Evolutionary conservation across 2,888 invertebrate genomes (phyloP), one percentile per base, ranked within the genome.

Genomic region (Megamerina dolium): DNA sequence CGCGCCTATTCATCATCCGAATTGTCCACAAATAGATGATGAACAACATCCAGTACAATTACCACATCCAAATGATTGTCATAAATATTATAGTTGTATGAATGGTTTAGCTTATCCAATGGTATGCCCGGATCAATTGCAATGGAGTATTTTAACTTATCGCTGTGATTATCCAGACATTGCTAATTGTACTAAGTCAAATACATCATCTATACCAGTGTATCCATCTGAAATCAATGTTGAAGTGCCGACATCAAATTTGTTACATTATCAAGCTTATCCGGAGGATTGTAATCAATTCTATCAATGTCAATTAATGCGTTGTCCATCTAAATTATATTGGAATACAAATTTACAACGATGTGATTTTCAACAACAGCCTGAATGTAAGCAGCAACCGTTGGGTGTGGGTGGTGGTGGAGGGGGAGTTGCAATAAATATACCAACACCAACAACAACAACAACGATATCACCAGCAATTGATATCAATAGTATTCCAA

Each of bases 71-170:
- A 33, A 14, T 5, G 34, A 52, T 40, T 57, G 57, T 23, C 51
- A 46, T 5, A 64, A 63, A 45, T 68, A 64, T 30, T 66, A 58
- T 34, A 55, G 52, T 27, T 69, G 68, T 16, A 14, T 39, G 0
- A 55, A 52, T 4, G 64, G 68, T 4, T 33, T 41, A 6, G 60
- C 56, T 4, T 53, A 52, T 39, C 19, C 43, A 0, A 37, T 50
- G 30, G 46, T 49, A 13, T 69, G 69, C 30, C 63, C 64, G 1
- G 27, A 37, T 1, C 55, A 59, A 23, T 49, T 56, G 1, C 62
- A 59, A 41, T 69, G 64, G 63, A 66, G 58, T 41, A 40, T 44
- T 5, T 3, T 48, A 3, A 50, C 43, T 3, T 58, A 63, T 48
- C 59, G 62, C 10, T 69, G 68, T 44, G 69, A 69, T 34, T 56